Evolutionary conservation across 2,888 invertebrate genomes (phyloP).

Genomic region (Agriopis leucophaearia): DNA sequence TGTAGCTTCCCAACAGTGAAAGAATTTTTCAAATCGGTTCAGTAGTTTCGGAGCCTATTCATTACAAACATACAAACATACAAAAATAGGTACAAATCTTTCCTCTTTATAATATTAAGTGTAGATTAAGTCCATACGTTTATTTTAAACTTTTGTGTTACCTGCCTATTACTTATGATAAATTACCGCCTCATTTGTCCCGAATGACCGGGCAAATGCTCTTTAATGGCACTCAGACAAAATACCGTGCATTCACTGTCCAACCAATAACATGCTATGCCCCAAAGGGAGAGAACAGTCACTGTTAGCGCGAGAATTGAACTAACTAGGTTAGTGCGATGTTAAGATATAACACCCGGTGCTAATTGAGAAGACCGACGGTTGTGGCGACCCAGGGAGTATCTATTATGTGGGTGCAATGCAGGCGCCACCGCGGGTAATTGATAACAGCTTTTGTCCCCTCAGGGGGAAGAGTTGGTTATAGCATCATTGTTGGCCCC

Average conservation of each 20-base stretch:
- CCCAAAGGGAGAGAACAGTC: background rate
- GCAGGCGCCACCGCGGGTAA: conserved; percentile 12
- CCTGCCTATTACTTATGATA: no score
- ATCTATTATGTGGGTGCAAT: conserved; percentile 16
- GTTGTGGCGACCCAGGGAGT: background rate
- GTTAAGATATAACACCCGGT: conserved; percentile 7
- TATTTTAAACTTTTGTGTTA: no score
- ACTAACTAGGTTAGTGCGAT: conserved; percentile 7
- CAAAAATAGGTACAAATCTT: no score
- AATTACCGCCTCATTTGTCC: no score
- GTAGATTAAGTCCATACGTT: no score
- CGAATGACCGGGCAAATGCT: background rate
- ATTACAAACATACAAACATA: no score
- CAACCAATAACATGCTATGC: background rate
- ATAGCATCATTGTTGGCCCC: conserved; percentile 5
- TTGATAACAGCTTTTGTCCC: conserved; percentile 25
- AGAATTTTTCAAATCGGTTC: no score
- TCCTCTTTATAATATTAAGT: no score
- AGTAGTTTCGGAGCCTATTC: no score
- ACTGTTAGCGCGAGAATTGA: background rate
- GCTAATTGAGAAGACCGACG: conserved; percentile 18
- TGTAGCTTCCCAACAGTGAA: no score
- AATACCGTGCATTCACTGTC: background rate
- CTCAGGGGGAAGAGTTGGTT: conserved; percentile 10
- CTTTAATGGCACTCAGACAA: background rate